These are phyloP conservation scores for Nebria salina DNA, from an alignment of 2,888 invertebrate genomes.

Conservation along the genomic window DNA sequence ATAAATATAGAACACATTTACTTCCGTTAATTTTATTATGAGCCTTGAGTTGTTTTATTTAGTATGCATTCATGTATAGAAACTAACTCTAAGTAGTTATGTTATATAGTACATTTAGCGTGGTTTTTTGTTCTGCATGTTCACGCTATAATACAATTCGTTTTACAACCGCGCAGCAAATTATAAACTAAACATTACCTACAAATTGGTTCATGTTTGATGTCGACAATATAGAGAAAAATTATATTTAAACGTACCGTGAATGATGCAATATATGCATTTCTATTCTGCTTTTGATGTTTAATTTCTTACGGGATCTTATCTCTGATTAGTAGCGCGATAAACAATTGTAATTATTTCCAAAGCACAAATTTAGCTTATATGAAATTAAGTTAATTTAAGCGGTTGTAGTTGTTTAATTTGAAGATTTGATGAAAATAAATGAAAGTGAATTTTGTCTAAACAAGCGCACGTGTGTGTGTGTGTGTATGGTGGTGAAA, in stretches of 20 bases:
- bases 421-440: background rate
- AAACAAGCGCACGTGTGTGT: background rate
- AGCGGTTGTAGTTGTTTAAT: background rate
- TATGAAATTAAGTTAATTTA: background rate
- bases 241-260: background rate
- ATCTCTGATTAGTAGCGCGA: background rate
- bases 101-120: too few relatives aligned
- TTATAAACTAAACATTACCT: slow-evolving; percentile 1
- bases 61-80: too few relatives aligned
- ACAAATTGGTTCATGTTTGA: background rate
- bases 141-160: slow-evolving; percentile 1
- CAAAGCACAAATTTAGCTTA: background rate
- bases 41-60: too few relatives aligned
- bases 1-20: too few relatives aligned
- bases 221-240: background rate
- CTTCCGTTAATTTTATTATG: too few relatives aligned
- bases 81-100: too few relatives aligned
- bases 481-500: background rate
- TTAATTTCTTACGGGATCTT: background rate
- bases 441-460: background rate
- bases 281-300: background rate
- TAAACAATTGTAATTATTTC: background rate
- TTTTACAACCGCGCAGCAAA: background rate
- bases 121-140: background rate
- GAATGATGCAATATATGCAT: background rate